Conservation (phyloP, 2,888 invertebrate genomes). For the Ormyrus pomaceus region DNA sequence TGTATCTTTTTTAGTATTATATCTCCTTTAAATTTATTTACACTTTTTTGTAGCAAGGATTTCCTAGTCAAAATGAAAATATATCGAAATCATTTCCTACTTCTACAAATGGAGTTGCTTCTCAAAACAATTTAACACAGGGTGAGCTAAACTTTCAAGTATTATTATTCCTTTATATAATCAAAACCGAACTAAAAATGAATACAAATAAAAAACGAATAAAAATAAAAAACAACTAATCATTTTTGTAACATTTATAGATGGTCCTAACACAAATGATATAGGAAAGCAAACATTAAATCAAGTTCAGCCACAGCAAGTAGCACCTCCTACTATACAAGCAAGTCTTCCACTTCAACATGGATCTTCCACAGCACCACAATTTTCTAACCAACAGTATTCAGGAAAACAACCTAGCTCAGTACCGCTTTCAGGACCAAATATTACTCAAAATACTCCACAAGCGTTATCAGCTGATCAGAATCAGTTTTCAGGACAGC, state of each 20-base stretch:
- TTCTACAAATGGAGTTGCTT: constrained; percentile 65
- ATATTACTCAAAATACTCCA: constrained; percentile 27
- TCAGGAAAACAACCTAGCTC: constrained; percentile 16
- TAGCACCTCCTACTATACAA: constrained; percentile 29
- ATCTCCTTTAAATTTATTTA: constrained; percentile 7
- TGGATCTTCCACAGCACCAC: constrained; percentile 42
- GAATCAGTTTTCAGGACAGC: constrained; percentile 8
- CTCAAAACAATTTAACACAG: constrained; percentile 53
- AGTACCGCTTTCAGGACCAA: constrained; percentile 19
- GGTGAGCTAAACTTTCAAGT: constrained; percentile 15
- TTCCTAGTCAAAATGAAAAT: constrained; percentile 60
- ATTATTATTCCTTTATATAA: background rate
- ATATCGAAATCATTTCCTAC: constrained; percentile 59
- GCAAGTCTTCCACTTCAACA: constrained; percentile 48
- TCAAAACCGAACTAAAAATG: background rate
- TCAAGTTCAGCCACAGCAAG: constrained; percentile 18
- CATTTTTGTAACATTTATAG: background rate
- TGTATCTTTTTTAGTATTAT: background rate
- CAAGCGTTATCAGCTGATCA: background rate
- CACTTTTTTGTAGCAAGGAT: constrained; percentile 57
- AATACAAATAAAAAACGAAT: background rate
- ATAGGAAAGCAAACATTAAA: background rate
- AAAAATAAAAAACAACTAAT: background rate
- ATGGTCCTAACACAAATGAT: constrained; percentile 3
- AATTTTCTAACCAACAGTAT: constrained; percentile 56